Conservation (phyloP, 2,797 vertebrate species). For the Hoplostethus atlanticus region DNA sequence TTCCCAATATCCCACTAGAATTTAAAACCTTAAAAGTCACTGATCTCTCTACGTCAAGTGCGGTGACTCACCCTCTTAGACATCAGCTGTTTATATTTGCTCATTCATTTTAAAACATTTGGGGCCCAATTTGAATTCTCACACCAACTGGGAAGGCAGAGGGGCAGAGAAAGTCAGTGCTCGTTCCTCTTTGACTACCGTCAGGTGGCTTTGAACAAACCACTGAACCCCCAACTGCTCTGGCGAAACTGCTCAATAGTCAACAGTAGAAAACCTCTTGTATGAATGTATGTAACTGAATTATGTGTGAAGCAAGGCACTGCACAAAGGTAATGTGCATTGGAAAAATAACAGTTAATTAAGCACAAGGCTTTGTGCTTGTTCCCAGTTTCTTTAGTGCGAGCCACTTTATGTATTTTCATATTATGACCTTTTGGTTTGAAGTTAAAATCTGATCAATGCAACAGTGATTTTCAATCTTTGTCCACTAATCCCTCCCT, state of each 20-base stretch:
- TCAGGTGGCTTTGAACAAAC: conserved; percentile 66
- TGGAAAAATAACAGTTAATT: too few relatives aligned
- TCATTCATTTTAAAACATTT: conserved; percentile 44
- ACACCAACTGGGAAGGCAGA: conserved; percentile 17
- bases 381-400: too few relatives aligned
- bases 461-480: too few relatives aligned
- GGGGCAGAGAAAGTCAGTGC: conserved; percentile 30
- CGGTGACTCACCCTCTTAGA: conserved; percentile 42
- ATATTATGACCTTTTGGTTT: too few relatives aligned
- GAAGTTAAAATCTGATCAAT: too few relatives aligned
- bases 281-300: conserved; percentile 3
- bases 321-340: too few relatives aligned
- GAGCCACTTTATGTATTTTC: too few relatives aligned
- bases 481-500: too few relatives aligned
- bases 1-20: too few relatives aligned
- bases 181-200: conserved; percentile 22
- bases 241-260: conserved; percentile 12
- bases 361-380: too few relatives aligned
- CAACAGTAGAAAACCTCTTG: conserved; percentile 15
- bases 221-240: conserved; percentile 18
- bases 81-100: conserved; percentile 45
- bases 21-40: conserved; percentile 25
- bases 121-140: conserved; percentile 45
- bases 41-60: background rate
- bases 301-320: too few relatives aligned